These are phyloP conservation scores for Peribatodes rhomboidaria DNA, from an alignment of 2,888 invertebrate genomes.

Conservation along the genomic window DNA sequence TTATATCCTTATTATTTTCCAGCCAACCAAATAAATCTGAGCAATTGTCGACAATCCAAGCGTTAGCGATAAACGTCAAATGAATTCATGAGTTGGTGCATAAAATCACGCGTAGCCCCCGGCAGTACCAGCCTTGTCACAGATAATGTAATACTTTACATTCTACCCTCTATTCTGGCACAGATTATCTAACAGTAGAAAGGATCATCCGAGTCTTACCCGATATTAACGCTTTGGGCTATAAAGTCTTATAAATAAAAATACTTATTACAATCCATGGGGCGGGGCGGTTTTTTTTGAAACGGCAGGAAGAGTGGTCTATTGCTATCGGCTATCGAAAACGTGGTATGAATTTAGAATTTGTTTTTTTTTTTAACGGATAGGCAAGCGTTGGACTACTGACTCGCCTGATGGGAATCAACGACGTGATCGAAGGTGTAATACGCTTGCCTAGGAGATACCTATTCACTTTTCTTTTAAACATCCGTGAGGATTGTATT, in stretches of 20 bases:
- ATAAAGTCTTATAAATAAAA: slow-evolving; percentile 77
- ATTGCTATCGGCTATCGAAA: slow-evolving; percentile 13
- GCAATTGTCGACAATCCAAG: slow-evolving; percentile 62
- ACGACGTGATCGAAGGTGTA: too few species aligned
- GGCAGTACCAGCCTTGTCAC: slow-evolving; percentile 45
- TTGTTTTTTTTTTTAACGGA: not conserved
- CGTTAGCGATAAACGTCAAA: slow-evolving; percentile 75
- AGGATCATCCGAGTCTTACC: slow-evolving; percentile 77
- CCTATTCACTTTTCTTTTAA: too few species aligned
- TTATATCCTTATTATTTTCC: slow-evolving; percentile 12
- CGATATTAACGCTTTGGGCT: slow-evolving; percentile 83
- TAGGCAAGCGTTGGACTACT: too few species aligned
- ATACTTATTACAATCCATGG: slow-evolving; percentile 75
- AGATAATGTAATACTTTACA: slow-evolving; percentile 7
- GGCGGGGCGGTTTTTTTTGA: slow-evolving; percentile 61
- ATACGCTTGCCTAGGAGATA: too few species aligned
- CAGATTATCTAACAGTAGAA: slow-evolving; percentile 38
- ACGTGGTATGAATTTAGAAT: slow-evolving; percentile 15
- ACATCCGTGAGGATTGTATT: too few species aligned
- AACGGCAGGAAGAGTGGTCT: slow-evolving; percentile 63
- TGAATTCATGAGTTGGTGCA: slow-evolving; percentile 66
- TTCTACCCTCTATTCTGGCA: slow-evolving; percentile 3
- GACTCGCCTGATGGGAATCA: too few species aligned
- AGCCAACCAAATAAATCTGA: slow-evolving; percentile 39
- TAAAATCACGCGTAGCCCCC: slow-evolving; percentile 67